Conservation (phyloP, 2,797 vertebrate genomes). For the Notoglanidium macrostoma region DNA sequence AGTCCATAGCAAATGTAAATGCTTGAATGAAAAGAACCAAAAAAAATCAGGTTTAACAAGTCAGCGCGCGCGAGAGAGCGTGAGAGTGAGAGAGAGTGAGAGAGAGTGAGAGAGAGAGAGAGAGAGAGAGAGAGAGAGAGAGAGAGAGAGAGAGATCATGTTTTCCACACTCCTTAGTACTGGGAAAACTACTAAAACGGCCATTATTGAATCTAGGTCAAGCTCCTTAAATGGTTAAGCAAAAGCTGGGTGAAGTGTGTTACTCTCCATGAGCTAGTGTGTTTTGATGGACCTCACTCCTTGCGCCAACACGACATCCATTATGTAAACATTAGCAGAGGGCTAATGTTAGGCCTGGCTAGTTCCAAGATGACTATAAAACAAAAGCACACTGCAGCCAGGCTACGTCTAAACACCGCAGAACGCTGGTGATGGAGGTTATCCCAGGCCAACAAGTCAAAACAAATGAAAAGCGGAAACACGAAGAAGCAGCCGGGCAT, state of each 20-base stretch:
- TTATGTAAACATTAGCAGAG: slow-evolving; percentile 57
- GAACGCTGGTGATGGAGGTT: slow-evolving; percentile 35
- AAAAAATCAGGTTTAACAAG: slow-evolving; percentile 31
- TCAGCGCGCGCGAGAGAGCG: slow-evolving; percentile 6
- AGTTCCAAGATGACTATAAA: slow-evolving; percentile 51
- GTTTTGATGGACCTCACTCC: slow-evolving; percentile 48
- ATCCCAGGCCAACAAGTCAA: slow-evolving; percentile 39
- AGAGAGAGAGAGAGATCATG: slow-evolving; percentile 3
- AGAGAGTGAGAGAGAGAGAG: not conserved
- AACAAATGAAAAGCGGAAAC: slow-evolving; percentile 42
- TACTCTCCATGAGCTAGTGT: slow-evolving; percentile 38
- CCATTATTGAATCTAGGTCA: slow-evolving; percentile 54
- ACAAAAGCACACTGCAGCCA: slow-evolving; percentile 46
- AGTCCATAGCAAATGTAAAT: not conserved
- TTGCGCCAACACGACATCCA: slow-evolving; percentile 51
- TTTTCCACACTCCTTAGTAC: slow-evolving; percentile 32
- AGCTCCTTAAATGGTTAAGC: slow-evolving; percentile 56
- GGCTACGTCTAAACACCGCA: slow-evolving; percentile 40
- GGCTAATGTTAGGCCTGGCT: slow-evolving; percentile 38
- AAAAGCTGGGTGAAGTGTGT: slow-evolving; percentile 42
- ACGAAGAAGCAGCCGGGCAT: slow-evolving; percentile 22
- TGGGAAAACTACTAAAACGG: slow-evolving; percentile 43
- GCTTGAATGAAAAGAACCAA: not conserved
- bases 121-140: not conserved
- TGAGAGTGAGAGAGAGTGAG: no score